Percentiles rank a stretch among this genome's conserved stretches.
Conservation (phyloP, 2,113 vertebrate species). For the Pogonocichla stellata region DNA sequence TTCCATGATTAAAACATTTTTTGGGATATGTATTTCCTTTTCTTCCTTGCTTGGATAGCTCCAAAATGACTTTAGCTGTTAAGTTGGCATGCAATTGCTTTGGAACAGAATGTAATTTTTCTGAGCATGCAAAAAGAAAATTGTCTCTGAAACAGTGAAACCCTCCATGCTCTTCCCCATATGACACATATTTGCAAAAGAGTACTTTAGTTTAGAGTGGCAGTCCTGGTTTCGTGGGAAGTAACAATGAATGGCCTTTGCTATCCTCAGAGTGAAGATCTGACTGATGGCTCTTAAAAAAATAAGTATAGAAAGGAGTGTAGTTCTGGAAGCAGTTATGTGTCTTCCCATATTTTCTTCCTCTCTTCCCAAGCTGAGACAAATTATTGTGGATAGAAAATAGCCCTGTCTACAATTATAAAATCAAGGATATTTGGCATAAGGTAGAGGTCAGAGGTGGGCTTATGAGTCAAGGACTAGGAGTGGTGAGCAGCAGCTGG, state of each 20-base stretch:
- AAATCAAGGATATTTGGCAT: not conserved
- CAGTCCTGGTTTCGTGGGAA: not conserved
- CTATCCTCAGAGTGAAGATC: not conserved
- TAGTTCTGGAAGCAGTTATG: not conserved
- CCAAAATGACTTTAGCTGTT: not conserved
- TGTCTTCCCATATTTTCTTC: constrained; percentile 4
- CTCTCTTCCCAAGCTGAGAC: not conserved
- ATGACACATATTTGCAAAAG: not conserved
- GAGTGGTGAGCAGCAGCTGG: not conserved
- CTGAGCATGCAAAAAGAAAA: not conserved
- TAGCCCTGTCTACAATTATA: not conserved
- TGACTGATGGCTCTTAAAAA: constrained; percentile 10
- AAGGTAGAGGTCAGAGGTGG: not conserved
- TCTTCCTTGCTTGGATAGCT: not conserved
- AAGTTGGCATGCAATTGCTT: not conserved
- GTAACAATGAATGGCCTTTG: not conserved
- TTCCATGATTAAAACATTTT: not conserved
- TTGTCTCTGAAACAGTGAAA: not conserved
- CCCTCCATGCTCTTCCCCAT: fast-evolving
- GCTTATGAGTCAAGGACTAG: not conserved
- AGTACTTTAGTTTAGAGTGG: not conserved
- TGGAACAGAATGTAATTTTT: not conserved
- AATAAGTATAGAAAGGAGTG: not conserved
- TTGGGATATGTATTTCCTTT: not conserved
- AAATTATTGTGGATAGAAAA: not conserved